These are phyloP conservation scores for Orthosia cruda DNA, from an alignment of 2,888 invertebrate genomes.

Conservation along the genomic window DNA sequence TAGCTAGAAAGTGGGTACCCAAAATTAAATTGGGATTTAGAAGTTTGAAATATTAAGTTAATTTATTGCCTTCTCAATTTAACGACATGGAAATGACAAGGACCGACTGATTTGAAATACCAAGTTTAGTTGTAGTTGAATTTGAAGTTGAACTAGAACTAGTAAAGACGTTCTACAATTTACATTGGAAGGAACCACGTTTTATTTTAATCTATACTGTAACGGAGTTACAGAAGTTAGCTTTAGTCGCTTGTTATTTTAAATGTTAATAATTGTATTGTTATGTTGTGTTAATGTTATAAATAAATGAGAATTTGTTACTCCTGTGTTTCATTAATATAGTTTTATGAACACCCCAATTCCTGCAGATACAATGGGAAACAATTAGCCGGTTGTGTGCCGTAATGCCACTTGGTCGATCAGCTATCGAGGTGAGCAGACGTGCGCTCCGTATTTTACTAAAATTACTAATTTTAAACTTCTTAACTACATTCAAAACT, in stretches of 20 bases:
- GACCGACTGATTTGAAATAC: neutral
- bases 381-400: too few relatives aligned
- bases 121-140: constrained; percentile 2
- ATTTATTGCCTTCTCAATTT: neutral
- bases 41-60: too few relatives aligned
- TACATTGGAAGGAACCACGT: neutral
- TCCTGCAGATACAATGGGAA: too few relatives aligned
- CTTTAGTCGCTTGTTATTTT: constrained; percentile 19
- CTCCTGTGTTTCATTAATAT: constrained; percentile 7
- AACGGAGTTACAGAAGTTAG: neutral
- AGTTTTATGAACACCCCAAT: neutral
- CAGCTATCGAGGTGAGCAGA: too few relatives aligned
- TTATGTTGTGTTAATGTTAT: constrained; percentile 27
- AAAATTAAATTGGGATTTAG: too few relatives aligned
- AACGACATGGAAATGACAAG: neutral
- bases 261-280: constrained; percentile 31
- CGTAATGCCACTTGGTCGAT: too few relatives aligned
- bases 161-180: neutral
- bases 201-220: constrained; percentile 23
- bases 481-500: too few relatives aligned
- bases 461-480: too few relatives aligned
- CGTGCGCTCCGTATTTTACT: too few relatives aligned
- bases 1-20: too few relatives aligned
- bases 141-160: neutral
- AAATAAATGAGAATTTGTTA: constrained; percentile 17